phyloP scores from a whole-genome alignment of 23 tunicate species.

The Trididemnum nubilum region DNA sequence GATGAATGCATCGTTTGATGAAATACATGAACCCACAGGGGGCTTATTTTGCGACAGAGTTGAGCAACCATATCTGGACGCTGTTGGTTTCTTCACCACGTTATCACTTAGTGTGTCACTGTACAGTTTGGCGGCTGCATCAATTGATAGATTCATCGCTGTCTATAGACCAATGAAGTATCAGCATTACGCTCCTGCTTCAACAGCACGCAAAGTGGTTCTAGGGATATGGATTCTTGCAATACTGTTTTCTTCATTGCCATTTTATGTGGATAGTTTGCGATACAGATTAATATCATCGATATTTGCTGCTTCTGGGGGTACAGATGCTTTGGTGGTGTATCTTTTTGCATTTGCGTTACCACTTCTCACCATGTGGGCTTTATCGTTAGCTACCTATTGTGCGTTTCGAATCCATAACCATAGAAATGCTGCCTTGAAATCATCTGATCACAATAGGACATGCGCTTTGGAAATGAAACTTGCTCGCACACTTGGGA shows the following conservation, averaged over 20 bases:
- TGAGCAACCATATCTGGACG: slow-evolving; percentile 5
- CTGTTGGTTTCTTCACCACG: slow-evolving; percentile 40
- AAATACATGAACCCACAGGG: neutral
- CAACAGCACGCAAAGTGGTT: neutral
- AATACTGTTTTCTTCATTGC: slow-evolving; percentile 35
- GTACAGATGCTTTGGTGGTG: slow-evolving; percentile 21
- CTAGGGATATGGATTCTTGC: slow-evolving; percentile 29
- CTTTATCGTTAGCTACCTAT: slow-evolving; percentile 31
- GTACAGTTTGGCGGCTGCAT: slow-evolving; percentile 39
- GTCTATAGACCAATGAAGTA: slow-evolving; percentile 31
- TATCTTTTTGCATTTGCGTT: slow-evolving; percentile 36
- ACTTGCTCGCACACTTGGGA: slow-evolving; percentile 49
- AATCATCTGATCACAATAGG: neutral
- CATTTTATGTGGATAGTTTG: slow-evolving; percentile 18
- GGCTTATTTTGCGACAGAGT: neutral
- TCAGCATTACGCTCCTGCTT: neutral
- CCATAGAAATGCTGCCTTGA: neutral
- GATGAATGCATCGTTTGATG: neutral
- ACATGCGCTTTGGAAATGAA: slow-evolving; percentile 20
- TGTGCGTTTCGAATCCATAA: slow-evolving; percentile 12
- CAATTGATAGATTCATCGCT: slow-evolving; percentile 39
- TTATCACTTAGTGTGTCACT: slow-evolving; percentile 35
- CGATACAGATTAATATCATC: slow-evolving; percentile 38
- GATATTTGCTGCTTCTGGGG: slow-evolving; percentile 24
- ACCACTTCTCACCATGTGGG: slow-evolving; percentile 59